Evolutionary conservation across 2,797 vertebrate genomes (phyloP), one percentile per base, ranked within the genome.

Genomic region (Danionella dracula): DNA sequence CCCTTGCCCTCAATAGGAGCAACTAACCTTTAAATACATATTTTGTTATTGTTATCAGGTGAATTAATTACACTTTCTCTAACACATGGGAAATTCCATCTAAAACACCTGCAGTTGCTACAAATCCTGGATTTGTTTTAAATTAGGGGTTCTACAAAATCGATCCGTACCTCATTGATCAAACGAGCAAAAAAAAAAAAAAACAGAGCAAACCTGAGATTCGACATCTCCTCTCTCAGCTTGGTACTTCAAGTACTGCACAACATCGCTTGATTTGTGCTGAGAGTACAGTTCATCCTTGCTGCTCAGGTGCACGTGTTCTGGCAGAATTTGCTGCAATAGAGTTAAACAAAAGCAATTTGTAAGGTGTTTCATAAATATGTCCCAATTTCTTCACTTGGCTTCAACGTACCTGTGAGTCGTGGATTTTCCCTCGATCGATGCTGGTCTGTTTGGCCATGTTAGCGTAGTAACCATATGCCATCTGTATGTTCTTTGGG

Each of bases 381-480:
- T 20, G 4, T 20, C 3, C 7, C 3, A 21, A 38, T 55, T 35
- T 40, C 35, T 16, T 8, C 16, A 27, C 13, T 23, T 23, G 7
- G 27, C 13, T 23, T 13, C 7, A 56, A 41, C 61, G 70, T 85
- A 93, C 92, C 87, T 90, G 85, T 35, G 89, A 86, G 48, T 85
- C 83, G 49, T 91, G 81, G 1, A 84, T 67, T 1, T 73, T 85
- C 32, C 74, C 81, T 15, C 77, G 81, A 77, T 98, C 94, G 0
- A 68, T 35, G 0, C 74, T 84, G 4, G 89, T 95, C 80, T 94
- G 93, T 2, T 71, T 79, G 7, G 88, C 95, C 4, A 89, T 81
- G 49, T 93, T 94, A 76, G 89, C 86, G 31, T 97, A 98, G 82
- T 97, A 98, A 65, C 90, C 85, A 6, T 90, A 95, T 0, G 94